A percentile compares a stretch with the other conserved stretches of the same genome.
Conservation (phyloP, 1,140 invertebrate genomes). For the Tetramorium alpestre region DNA sequence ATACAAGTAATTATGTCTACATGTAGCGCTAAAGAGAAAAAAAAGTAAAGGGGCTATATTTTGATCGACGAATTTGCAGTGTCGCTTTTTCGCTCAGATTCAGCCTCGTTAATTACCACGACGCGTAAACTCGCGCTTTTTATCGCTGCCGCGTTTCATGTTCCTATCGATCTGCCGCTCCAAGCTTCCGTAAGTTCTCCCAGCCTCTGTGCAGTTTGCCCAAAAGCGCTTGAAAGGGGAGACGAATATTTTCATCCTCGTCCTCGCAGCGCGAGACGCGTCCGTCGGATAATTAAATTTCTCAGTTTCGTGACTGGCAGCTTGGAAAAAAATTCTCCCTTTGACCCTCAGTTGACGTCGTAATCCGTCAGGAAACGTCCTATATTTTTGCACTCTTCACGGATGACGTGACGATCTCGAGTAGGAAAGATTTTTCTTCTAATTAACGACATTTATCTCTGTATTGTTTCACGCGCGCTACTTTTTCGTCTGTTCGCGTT, state of each 20-base stretch:
- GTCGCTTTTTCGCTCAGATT: slow-evolving; percentile 31
- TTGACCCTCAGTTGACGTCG: slow-evolving; percentile 27
- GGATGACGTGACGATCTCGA: not conserved
- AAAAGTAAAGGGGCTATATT: not conserved
- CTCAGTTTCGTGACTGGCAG: slow-evolving; percentile 7
- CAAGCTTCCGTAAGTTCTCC: not conserved
- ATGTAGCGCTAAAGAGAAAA: not conserved
- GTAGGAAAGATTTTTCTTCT: not conserved
- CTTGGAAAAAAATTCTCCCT: slow-evolving; percentile 34
- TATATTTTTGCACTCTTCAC: not conserved
- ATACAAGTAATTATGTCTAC: slow-evolving; percentile 3
- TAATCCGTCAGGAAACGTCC: slow-evolving; percentile 19
- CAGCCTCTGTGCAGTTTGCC: not conserved
- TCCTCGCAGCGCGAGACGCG: not conserved
- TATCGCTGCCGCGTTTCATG: not conserved
- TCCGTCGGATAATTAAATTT: slow-evolving; percentile 65
- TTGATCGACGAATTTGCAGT: slow-evolving; percentile 9
- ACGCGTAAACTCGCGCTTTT: slow-evolving; percentile 14
- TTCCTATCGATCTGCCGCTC: slow-evolving; percentile 2
- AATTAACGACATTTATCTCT: slow-evolving; percentile 36
- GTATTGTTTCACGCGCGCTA: not conserved
- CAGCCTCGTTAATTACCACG: slow-evolving; percentile 29
- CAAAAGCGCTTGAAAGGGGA: slow-evolving; percentile 2
- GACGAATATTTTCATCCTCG: slow-evolving; percentile 46
- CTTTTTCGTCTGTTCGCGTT: not conserved